These are phyloP conservation scores for Micromesistius poutassou DNA, from an alignment of 2,797 vertebrate genomes.

Conservation along the genomic window DNA sequence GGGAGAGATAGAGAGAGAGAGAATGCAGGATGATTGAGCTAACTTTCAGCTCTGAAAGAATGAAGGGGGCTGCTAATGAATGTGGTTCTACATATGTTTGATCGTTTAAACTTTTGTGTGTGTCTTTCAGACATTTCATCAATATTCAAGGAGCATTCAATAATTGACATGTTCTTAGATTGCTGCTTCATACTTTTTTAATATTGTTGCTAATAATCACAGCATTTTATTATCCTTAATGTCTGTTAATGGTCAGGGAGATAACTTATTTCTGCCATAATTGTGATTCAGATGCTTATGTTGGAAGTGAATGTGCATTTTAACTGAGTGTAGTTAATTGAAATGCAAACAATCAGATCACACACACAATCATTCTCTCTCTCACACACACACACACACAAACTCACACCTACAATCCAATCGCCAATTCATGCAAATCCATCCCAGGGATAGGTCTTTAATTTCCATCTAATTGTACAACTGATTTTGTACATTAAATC, in stretches of 20 bases:
- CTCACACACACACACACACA: background rate
- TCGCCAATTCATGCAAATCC: background rate
- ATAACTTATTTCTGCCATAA: background rate
- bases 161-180: background rate
- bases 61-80: background rate
- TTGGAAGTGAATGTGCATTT: no score
- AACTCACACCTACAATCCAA: background rate
- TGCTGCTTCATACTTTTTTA: background rate
- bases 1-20: no score
- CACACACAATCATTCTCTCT: background rate
- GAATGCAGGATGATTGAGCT: background rate
- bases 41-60: background rate
- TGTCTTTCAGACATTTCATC: background rate
- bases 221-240: background rate
- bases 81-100: background rate
- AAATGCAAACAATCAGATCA: no score
- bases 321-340: background rate
- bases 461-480: conserved; percentile 23
- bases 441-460: conserved; percentile 9
- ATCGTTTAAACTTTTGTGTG: background rate
- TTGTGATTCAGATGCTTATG: background rate
- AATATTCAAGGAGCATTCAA: no score
- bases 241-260: background rate
- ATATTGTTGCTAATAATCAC: background rate
- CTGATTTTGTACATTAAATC: background rate